Base-by-base conservation (phyloP, 1,140 invertebrate species). In the Diorhabda carinulata region DNA sequence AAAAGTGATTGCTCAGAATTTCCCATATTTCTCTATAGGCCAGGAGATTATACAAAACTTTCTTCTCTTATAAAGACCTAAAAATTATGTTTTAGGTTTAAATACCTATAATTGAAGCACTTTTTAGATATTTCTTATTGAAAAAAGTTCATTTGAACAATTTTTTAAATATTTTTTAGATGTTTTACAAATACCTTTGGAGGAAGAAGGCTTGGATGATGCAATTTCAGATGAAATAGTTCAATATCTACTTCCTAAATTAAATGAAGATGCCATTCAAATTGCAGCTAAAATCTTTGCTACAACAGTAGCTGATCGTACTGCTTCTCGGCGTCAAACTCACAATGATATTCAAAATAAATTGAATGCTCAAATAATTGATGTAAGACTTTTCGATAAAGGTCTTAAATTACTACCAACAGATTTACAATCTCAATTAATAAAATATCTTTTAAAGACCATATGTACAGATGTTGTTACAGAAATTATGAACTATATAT, bases 321-420 rank as follows among this genome's bases (percentile, higher is more conserved):
- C 86, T 60, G 84, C 88, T 77, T 86, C 85, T 79, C 81, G 90
- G 72, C 84, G 91, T 58, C 92, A 94, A 80, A 91, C 89, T 1
- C 91, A 93, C 76, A 87, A 87, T 40, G 90, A 92, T 58, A 79
- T 94, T 43, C 91, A 95, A 82, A 92, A 97, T 68, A 91, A 91
- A 78, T 81, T 97, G 2, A 92, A 92, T 78, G 84, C 87, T 25
- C 79, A 95, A 7, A 83, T 90, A 10, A 86, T 87, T 61, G 93
- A 95, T 78, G 88, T 95, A 44, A 86, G 88, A 71, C 82, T 96
- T 25, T 97, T 93, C 83, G 91, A 96, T 67, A 96, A 95, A 81
- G 93, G 92, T 4, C 6, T 60, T 9, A 60, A 60, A 60, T 10
- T 60, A 2, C 43, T 63, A 7, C 78, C 84, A 43, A 79, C 87